phyloP scores from a whole-genome alignment of 2,113 vertebrate species.

The Marcusenius ussheri region DNA sequence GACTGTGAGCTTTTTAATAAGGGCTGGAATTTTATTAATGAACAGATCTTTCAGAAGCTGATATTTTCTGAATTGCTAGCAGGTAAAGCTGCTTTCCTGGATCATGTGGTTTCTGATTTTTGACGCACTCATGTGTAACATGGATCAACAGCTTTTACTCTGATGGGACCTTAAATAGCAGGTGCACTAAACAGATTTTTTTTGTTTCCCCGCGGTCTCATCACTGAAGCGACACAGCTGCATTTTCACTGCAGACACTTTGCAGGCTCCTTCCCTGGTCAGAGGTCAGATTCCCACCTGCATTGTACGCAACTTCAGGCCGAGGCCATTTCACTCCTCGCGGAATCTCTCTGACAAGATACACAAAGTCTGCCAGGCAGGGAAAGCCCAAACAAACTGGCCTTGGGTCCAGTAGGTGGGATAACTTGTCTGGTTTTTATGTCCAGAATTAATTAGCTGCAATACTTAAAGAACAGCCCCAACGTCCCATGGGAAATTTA shows the following conservation, averaged over 20 bases:
- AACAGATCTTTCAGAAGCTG: neutral
- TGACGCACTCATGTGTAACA: neutral
- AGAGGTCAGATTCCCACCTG: slow-evolving; percentile 51
- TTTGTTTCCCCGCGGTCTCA: neutral
- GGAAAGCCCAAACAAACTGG: neutral
- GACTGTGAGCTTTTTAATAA: neutral
- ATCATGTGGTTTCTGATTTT: neutral
- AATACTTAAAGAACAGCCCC: neutral
- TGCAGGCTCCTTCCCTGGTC: slow-evolving; percentile 23
- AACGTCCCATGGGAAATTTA: neutral
- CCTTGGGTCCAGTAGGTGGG: neutral
- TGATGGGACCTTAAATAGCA: neutral
- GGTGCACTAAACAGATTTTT: neutral
- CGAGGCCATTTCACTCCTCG: neutral
- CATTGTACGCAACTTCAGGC: neutral
- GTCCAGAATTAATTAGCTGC: neutral
- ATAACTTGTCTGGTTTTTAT: neutral
- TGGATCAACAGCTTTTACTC: neutral
- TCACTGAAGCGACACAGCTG: slow-evolving; percentile 24
- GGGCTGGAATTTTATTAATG: neutral
- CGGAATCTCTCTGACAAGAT: slow-evolving; percentile 7
- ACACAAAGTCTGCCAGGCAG: neutral
- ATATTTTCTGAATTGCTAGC: neutral
- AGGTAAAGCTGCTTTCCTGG: neutral
- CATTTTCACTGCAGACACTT: neutral